Conservation (phyloP, 2,888 invertebrate genomes). For the Phasia obesa region DNA sequence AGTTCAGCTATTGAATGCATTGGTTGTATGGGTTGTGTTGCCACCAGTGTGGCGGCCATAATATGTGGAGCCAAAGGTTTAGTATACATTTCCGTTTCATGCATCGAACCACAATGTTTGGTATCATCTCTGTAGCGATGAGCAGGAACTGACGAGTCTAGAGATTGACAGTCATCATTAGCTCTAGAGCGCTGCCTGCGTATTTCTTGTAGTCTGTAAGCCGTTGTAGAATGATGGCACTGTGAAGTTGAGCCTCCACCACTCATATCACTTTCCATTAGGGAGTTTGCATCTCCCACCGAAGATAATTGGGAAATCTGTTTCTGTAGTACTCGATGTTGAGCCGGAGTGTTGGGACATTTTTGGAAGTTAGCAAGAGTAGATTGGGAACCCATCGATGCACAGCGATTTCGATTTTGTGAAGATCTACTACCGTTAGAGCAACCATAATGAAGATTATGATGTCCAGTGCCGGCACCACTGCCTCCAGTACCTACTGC, state of each 20-base stretch:
- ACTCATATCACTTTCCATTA: conserved; percentile 76
- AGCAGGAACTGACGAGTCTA: conserved; percentile 49
- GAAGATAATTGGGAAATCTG: conserved; percentile 80
- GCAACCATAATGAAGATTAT: conserved; percentile 47
- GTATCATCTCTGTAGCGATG: conserved; percentile 38
- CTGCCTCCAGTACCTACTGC: conserved; percentile 14
- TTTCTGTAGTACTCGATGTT: conserved; percentile 77
- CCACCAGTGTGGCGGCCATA: conserved; percentile 63
- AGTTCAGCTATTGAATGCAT: conserved; percentile 72
- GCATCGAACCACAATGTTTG: conserved; percentile 48
- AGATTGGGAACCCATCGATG: conserved; percentile 75
- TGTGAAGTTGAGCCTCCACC: conserved; percentile 45
- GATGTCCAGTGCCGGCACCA: conserved; percentile 40
- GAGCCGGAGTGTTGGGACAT: conserved; percentile 41
- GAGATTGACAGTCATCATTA: conserved; percentile 68
- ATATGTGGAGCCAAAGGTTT: conserved; percentile 69
- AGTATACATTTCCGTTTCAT: conserved; percentile 72
- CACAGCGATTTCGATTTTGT: conserved; percentile 78
- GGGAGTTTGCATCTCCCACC: conserved; percentile 79
- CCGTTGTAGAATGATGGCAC: conserved; percentile 64
- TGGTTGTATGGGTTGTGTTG: conserved; percentile 71
- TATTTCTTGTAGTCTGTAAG: conserved; percentile 74
- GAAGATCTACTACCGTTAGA: conserved; percentile 72
- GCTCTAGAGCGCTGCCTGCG: conserved; percentile 75
- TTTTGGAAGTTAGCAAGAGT: conserved; percentile 16